These are phyloP conservation scores for Alces alces DNA, from an alignment of 2,113 vertebrate genomes.

Conservation along the genomic window DNA sequence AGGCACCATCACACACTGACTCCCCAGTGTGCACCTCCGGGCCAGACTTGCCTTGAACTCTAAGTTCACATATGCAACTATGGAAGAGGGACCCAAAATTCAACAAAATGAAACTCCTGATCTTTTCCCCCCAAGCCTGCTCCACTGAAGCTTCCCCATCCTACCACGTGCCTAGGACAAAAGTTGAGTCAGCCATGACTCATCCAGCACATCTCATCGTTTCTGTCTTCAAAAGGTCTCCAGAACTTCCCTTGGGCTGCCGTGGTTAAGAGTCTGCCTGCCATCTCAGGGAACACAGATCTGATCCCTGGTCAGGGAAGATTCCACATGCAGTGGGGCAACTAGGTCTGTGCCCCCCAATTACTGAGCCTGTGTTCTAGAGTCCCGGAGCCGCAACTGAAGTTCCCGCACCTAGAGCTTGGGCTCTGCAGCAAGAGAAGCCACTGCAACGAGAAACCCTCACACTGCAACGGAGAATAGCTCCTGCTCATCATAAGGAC, in stretches of 20 bases:
- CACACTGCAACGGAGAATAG: not conserved
- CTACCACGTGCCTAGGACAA: not conserved
- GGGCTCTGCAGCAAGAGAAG: not conserved
- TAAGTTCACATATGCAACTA: not conserved
- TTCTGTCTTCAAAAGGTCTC: not conserved
- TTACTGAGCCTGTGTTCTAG: not conserved
- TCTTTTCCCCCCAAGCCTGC: not conserved
- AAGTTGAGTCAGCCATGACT: not conserved
- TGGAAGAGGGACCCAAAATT: not conserved
- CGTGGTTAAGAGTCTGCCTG: not conserved
- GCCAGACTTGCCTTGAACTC: not conserved
- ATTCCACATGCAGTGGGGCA: not conserved
- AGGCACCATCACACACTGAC: not conserved
- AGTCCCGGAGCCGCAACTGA: accelerated
- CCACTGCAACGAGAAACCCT: not conserved
- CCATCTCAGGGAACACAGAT: not conserved
- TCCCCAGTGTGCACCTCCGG: no score
- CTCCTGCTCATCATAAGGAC: not conserved
- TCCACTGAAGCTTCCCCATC: not conserved
- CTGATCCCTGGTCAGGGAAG: not conserved
- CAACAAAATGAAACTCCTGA: not conserved
- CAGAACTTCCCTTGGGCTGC: not conserved
- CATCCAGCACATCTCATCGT: not conserved
- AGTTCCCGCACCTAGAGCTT: not conserved
- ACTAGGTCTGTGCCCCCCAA: not conserved